Evolutionary conservation across 2,797 vertebrate genomes (phyloP).

Genomic region (Centropyge bicolor): DNA sequence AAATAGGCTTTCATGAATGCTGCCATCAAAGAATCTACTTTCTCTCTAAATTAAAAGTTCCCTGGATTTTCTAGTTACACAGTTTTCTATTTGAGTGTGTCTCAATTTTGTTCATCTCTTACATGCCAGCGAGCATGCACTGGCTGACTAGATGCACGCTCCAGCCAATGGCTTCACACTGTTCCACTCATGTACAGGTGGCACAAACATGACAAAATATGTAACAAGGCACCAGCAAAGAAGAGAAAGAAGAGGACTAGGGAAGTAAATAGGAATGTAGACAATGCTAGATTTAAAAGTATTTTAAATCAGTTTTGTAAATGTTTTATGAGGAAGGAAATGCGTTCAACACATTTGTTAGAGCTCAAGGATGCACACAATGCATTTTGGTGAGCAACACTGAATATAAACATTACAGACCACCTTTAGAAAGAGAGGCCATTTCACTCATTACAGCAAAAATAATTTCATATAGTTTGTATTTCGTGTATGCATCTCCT

Average conservation of each 20-base stretch:
- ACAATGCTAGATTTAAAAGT: not conserved
- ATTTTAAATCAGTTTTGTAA: not conserved
- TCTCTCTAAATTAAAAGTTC: not conserved
- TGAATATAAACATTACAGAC: not conserved
- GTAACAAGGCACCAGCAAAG: not conserved
- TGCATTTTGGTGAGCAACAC: not conserved
- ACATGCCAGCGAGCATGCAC: no score
- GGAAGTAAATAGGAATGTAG: not conserved
- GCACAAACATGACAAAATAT: not conserved
- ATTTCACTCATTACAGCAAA: not conserved
- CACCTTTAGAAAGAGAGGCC: not conserved
- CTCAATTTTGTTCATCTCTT: not conserved
- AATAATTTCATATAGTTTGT: not conserved
- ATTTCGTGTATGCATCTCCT: not conserved
- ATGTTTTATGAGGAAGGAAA: constrained; percentile 18
- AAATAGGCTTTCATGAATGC: not conserved
- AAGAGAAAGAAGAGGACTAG: not conserved
- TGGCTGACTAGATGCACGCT: not conserved
- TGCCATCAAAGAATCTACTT: not conserved
- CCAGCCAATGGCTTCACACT: not conserved
- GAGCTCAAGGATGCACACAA: not conserved
- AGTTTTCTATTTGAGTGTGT: no score
- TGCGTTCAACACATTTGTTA: not conserved
- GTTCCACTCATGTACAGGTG: not conserved
- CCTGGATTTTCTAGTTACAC: no score